Conservation (phyloP, 2,888 invertebrate genomes). For the Camponotus fellah region DNA sequence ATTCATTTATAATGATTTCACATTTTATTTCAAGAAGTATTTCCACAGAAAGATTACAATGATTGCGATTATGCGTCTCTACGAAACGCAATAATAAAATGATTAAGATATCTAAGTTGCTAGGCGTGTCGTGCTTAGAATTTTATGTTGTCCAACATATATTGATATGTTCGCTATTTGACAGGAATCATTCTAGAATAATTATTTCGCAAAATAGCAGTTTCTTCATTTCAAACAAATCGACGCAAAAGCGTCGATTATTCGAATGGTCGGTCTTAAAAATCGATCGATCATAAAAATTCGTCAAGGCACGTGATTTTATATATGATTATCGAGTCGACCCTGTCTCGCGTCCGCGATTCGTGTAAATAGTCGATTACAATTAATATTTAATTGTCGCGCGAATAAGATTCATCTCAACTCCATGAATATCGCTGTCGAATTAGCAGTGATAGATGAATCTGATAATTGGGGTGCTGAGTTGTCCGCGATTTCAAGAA, state of each 20-base stretch:
- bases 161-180: constrained; percentile 56
- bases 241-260: constrained; percentile 19
- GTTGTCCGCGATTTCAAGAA: not conserved
- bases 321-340: constrained; percentile 55
- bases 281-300: constrained; percentile 56
- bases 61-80: constrained; percentile 57
- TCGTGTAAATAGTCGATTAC: not conserved
- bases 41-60: constrained; percentile 71
- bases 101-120: constrained; percentile 70
- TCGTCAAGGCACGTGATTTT: constrained; percentile 59
- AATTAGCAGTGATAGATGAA: not conserved
- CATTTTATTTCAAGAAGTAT: constrained; percentile 71
- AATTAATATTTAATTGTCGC: not conserved
- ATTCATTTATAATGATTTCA: constrained; percentile 52
- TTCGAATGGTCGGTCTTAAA: constrained; percentile 27
- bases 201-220: constrained; percentile 40
- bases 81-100: constrained; percentile 62
- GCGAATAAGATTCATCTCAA: not conserved
- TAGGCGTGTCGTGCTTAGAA: constrained; percentile 64
- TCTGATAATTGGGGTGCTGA: not conserved
- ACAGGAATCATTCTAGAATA: constrained; percentile 49
- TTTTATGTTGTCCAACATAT: constrained; percentile 55
- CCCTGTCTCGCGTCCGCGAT: constrained; percentile 60
- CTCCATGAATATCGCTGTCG: not conserved
- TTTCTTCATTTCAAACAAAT: constrained; percentile 23